Conservation (phyloP, 2,888 invertebrate genomes). For the Keiferia lycopersicella region DNA sequence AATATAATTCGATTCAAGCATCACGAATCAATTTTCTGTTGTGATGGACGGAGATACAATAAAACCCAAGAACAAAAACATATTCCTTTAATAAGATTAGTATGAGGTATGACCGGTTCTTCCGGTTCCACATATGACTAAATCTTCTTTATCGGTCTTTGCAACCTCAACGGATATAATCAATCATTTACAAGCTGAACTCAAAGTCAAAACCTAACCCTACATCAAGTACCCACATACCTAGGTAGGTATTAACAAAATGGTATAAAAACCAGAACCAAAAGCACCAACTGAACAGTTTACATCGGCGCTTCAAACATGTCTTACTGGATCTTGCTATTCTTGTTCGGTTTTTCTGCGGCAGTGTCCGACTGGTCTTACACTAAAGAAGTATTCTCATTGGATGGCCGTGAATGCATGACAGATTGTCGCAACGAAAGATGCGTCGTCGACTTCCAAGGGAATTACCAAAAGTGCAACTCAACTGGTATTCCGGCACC, state of each 20-base stretch:
- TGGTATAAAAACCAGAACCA: background rate
- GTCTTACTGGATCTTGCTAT: background rate
- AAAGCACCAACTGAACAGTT: slow-evolving; percentile 3
- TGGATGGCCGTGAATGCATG: background rate
- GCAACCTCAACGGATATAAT: no score
- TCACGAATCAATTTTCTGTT: no score
- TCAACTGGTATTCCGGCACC: background rate
- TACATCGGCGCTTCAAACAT: background rate
- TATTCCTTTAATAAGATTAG: no score
- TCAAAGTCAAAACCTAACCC: background rate
- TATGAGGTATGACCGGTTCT: no score
- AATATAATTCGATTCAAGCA: no score
- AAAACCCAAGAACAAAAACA: no score
- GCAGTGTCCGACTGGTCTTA: background rate
- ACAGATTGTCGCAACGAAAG: background rate
- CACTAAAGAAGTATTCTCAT: background rate
- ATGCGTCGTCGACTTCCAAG: background rate
- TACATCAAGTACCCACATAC: background rate
- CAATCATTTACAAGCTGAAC: no score
- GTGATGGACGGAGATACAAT: no score
- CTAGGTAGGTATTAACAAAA: background rate
- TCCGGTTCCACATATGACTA: no score
- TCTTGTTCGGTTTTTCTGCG: background rate
- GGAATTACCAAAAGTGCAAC: background rate
- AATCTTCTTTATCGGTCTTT: no score